Percentiles rank a stretch among this genome's conserved stretches.
Conservation (phyloP, 1,140 invertebrate species). For the Drosophila tsacasi region DNA sequence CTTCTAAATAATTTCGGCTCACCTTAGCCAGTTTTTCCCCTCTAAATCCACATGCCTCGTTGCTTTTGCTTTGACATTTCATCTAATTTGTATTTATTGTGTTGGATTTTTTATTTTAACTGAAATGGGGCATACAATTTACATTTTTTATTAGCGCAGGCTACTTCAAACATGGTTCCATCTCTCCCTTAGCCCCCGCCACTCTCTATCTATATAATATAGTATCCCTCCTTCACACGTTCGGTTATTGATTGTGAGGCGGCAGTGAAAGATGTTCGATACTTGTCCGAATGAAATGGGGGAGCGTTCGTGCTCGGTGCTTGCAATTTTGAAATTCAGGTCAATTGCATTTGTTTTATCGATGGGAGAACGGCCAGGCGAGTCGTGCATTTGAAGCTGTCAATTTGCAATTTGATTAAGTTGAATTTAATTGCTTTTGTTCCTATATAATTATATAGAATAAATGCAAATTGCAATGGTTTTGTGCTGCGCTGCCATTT, state of each 20-base stretch:
- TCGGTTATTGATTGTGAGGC: conserved; percentile 44
- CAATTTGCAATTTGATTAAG: conserved; percentile 79
- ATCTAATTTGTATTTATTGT: conserved; percentile 82
- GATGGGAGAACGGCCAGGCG: not conserved
- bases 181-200: not conserved
- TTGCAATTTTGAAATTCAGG: conserved; percentile 57
- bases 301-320: conserved; percentile 35
- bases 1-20: not conserved
- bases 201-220: not conserved
- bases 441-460: conserved; percentile 62
- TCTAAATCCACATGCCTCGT: conserved; percentile 15
- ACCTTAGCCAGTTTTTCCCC: not conserved
- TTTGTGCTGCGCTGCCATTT: conserved; percentile 46
- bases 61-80: conserved; percentile 55
- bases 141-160: conserved; percentile 69
- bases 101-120: conserved; percentile 55
- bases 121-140: conserved; percentile 76
- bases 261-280: conserved; percentile 42
- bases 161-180: conserved; percentile 27
- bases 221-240: conserved; percentile 40
- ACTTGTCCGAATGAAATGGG: conserved; percentile 21
- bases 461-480: conserved; percentile 72
- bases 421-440: conserved; percentile 78
- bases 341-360: conserved; percentile 60
- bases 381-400: conserved; percentile 69